A percentile compares a stretch with the other conserved stretches of the same genome.
Evolutionary conservation across 1,140 invertebrate genomes (phyloP).

Genomic region (Tenebrio molitor): DNA sequence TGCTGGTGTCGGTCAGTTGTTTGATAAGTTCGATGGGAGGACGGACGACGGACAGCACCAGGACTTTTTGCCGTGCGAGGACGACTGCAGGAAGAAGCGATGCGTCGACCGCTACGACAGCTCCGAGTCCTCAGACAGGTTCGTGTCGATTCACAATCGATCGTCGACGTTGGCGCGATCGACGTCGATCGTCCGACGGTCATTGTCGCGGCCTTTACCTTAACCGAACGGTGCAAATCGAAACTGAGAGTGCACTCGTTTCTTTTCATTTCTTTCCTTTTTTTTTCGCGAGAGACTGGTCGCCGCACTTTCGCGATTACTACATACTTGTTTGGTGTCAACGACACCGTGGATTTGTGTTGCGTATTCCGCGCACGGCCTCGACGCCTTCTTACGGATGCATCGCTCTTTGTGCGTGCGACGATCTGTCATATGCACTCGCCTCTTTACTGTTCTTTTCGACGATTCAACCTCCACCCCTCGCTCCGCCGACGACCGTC

Average conservation of each 20-base stretch:
- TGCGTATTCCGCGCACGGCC: slow-evolving; percentile 44
- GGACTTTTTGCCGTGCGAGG: slow-evolving; percentile 64
- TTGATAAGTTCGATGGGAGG: slow-evolving; percentile 53
- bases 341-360: slow-evolving; percentile 49
- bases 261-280: too few species aligned
- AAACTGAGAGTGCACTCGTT: slow-evolving; percentile 63
- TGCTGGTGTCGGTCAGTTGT: slow-evolving; percentile 62
- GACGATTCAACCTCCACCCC: too few species aligned
- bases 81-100: slow-evolving; percentile 82
- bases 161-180: neutral
- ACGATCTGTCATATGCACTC: neutral
- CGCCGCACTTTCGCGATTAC: slow-evolving; percentile 47
- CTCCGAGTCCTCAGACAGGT: slow-evolving; percentile 92
- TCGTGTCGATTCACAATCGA: slow-evolving; percentile 45
- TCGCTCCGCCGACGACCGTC: too few species aligned
- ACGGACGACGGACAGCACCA: slow-evolving; percentile 53
- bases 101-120: slow-evolving; percentile 90
- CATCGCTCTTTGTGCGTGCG: slow-evolving; percentile 2
- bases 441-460: neutral
- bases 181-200: slow-evolving; percentile 55
- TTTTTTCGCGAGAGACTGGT: too few species aligned
- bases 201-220: slow-evolving; percentile 64
- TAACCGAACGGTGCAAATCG: slow-evolving; percentile 60
- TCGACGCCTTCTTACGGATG: slow-evolving; percentile 6
- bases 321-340: slow-evolving; percentile 46